phyloP scores from a whole-genome alignment of 1,140 invertebrate genomes.

The Anastatus disparis region DNA sequence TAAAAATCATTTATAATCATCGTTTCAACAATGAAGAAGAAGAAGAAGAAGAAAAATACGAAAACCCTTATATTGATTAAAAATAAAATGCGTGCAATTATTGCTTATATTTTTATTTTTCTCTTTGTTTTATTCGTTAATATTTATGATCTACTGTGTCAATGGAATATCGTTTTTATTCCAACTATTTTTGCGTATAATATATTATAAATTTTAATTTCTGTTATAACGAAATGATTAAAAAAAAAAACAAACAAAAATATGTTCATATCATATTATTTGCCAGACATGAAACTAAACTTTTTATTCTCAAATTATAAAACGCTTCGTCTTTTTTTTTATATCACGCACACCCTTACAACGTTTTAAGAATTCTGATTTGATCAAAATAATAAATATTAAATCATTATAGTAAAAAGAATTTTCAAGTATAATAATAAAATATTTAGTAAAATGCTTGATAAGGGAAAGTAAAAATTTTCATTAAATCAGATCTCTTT shows the following conservation, averaged over 20 bases:
- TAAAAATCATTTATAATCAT: slow-evolving; percentile 9
- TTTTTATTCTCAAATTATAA: slow-evolving; percentile 25
- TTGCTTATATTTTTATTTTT: slow-evolving; percentile 13
- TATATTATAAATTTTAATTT: slow-evolving; percentile 38
- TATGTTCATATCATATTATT: slow-evolving; percentile 25
- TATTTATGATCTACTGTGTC: slow-evolving; percentile 15
- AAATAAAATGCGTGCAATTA: slow-evolving; percentile 23
- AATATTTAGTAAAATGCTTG: background rate
- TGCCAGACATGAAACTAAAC: slow-evolving; percentile 20
- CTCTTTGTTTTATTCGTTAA: slow-evolving; percentile 32
- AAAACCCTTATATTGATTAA: slow-evolving; percentile 2
- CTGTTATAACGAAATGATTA: slow-evolving; percentile 28
- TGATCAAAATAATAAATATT: slow-evolving; percentile 13
- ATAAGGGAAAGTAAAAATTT: background rate
- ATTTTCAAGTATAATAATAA: background rate
- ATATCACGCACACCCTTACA: background rate
- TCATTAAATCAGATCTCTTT: background rate
- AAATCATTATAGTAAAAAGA: background rate
- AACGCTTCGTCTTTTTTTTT: background rate
- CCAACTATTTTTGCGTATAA: slow-evolving; percentile 21
- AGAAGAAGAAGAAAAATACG: slow-evolving; percentile 7
- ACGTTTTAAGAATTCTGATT: background rate
- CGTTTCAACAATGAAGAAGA: too few relatives aligned
- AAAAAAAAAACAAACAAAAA: too few relatives aligned
- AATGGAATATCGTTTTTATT: slow-evolving; percentile 24